These are phyloP conservation scores for Caenorhabditis inopinata DNA, from an alignment of 1,140 invertebrate species.

Conservation along the genomic window DNA sequence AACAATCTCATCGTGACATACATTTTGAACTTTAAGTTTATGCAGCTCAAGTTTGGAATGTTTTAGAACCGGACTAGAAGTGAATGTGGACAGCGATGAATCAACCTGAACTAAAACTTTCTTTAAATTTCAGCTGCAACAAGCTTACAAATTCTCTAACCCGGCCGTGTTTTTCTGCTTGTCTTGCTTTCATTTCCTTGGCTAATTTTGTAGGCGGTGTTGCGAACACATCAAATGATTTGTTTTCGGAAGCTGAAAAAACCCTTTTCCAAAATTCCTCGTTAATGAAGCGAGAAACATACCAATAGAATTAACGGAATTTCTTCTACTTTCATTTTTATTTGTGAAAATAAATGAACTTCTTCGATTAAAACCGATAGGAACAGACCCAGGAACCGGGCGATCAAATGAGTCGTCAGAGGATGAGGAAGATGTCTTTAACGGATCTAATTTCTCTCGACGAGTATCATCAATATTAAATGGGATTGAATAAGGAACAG, in stretches of 20 bases:
- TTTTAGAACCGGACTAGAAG: background rate
- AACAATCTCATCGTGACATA: background rate
- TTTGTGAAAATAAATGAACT: background rate
- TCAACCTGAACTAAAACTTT: background rate
- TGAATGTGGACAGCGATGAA: background rate
- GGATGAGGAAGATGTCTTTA: background rate
- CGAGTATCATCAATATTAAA: background rate
- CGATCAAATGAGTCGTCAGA: conserved; percentile 25
- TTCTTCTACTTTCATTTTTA: background rate
- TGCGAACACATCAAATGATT: conserved; percentile 8
- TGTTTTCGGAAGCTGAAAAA: background rate
- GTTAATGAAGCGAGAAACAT: too few species aligned
- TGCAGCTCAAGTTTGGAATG: background rate
- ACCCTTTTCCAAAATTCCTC: too few species aligned
- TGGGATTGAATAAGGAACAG: background rate
- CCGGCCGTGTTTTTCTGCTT: background rate
- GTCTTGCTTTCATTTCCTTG: background rate
- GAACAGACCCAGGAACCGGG: conserved; percentile 5
- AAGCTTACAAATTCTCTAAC: background rate
- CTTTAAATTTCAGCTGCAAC: too few species aligned
- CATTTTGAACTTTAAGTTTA: background rate
- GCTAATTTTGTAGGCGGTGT: background rate
- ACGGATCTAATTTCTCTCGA: background rate
- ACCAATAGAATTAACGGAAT: background rate
- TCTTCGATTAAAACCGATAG: background rate